These are phyloP conservation scores for Oxystoma pomonae DNA, from an alignment of 2,888 invertebrate genomes.

Conservation along the genomic window DNA sequence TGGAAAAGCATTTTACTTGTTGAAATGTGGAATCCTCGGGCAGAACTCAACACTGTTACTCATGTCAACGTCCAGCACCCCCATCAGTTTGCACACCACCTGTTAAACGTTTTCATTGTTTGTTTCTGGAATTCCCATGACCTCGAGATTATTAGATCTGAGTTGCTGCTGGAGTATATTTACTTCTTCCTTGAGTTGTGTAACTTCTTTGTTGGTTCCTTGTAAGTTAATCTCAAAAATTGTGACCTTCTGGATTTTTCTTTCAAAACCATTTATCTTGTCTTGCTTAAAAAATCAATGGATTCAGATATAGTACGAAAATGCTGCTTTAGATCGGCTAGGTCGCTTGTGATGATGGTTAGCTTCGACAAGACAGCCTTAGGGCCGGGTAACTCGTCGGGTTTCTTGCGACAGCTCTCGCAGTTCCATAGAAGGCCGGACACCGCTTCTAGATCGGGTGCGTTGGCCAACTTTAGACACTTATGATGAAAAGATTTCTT, in stretches of 20 bases:
- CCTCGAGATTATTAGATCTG: no score
- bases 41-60: background rate
- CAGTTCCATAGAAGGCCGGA: background rate
- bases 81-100: background rate
- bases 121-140: no score
- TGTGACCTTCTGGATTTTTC: background rate
- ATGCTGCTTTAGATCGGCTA: background rate
- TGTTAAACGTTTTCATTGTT: background rate
- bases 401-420: background rate
- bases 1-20: background rate
- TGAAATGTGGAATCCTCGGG: background rate
- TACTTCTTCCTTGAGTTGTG: no score
- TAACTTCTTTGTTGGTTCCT: background rate
- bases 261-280: background rate
- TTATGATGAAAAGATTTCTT: background rate
- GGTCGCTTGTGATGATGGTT: background rate
- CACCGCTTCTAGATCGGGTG: background rate
- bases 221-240: background rate
- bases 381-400: background rate
- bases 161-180: no score
- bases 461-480: background rate
- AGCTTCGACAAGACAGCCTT: background rate
- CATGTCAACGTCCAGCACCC: background rate
- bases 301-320: background rate
- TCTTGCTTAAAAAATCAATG: background rate